Evolutionary conservation across 2,888 invertebrate genomes (phyloP), one percentile per base, ranked within the genome.

Genomic region (Napeogenes sylphis): DNA sequence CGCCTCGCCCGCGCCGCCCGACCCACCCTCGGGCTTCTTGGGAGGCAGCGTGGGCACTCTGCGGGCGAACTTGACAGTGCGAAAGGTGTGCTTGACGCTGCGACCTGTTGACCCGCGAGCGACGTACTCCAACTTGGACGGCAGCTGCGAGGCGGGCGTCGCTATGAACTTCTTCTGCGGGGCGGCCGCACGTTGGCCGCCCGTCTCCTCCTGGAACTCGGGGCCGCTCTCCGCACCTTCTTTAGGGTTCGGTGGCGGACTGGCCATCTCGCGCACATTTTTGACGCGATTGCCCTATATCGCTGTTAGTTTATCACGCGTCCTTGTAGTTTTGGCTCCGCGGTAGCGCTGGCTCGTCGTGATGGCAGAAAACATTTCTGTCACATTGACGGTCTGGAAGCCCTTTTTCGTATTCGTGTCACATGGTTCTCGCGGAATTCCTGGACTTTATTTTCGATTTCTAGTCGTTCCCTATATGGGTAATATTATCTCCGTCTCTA

Each of bases 361-460:
- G 87, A 88, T 88, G 86, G 88, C 87, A 89, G 87, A 88, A 90
- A 90, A 90, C 90, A 90, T 90, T 86, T 90, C 90, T 90, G 90
- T 90, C 90, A 90, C 90, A 90, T 88, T 89, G 90, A 89, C 90
- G 88, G 83, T 89, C 85, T 87, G 87, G 85, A 85, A 87, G 84
- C 84, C 84, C 85, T 87, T 87, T 89, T 89, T 89, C 87, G 90
- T 89, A 90, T 90, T 90, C 90, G 90, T 90, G 90, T 90, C 90
- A 90, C 90, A 90, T 90, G 90, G 83, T 87, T 90, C 84, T 88
- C 80, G 84, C 78, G 79, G 83, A 84, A 82, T 87, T 85, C 83
- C 82, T 81, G 75, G 73, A 75, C 73, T 78, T 73, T 73, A 73
- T 77, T 74, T 73, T 75, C 65, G 61, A 72, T 76, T 80, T 70